Evolutionary conservation across 2,888 invertebrate species (phyloP).

Genomic region (Aleiodes leptofemur): DNA sequence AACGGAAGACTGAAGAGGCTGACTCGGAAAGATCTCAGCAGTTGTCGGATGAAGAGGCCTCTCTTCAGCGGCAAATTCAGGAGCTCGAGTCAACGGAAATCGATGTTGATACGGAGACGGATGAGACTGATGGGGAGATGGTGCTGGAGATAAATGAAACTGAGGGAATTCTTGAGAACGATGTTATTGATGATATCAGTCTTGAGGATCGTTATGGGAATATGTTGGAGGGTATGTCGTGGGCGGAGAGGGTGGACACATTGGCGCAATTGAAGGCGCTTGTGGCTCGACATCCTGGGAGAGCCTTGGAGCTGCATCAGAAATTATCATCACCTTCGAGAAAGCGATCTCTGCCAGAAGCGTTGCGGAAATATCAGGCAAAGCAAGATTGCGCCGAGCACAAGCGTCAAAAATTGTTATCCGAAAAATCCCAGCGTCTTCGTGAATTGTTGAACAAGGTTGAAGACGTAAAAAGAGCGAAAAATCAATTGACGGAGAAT

Average conservation of each 20-base stretch:
- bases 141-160: conserved; percentile 76
- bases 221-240: conserved; percentile 81
- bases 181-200: conserved; percentile 67
- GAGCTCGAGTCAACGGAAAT: conserved; percentile 85
- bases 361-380: conserved; percentile 87
- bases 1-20: conserved; percentile 79
- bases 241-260: conserved; percentile 91
- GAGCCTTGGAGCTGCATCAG: conserved; percentile 94
- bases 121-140: conserved; percentile 85
- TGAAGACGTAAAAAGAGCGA: conserved; percentile 87
- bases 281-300: conserved; percentile 92
- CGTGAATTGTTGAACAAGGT: conserved; percentile 92
- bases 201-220: conserved; percentile 73
- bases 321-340: conserved; percentile 94
- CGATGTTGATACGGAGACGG: conserved; percentile 88
- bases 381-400: conserved; percentile 95
- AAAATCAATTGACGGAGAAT: conserved; percentile 90
- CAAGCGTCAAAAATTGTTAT: conserved; percentile 87
- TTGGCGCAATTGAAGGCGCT: conserved; percentile 86
- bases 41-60: conserved; percentile 86
- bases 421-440: conserved; percentile 89
- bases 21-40: conserved; percentile 82
- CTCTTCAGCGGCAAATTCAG: conserved; percentile 85
- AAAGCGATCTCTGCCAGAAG: conserved; percentile 89
- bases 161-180: conserved; percentile 54